These are phyloP conservation scores for Pandion haliaetus DNA, from an alignment of 2,113 vertebrate species.

Conservation along the genomic window DNA sequence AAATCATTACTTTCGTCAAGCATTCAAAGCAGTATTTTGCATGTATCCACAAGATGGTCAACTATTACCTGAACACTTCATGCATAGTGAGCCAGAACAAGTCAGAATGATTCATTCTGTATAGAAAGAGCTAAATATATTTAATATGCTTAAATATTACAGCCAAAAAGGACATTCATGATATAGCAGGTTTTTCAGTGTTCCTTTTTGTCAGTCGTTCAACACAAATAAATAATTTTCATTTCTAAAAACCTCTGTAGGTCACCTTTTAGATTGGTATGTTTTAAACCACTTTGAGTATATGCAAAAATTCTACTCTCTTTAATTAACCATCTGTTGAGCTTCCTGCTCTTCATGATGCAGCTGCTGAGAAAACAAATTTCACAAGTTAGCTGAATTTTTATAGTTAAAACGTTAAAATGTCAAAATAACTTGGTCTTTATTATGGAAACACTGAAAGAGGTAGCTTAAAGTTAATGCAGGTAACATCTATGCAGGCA, in stretches of 20 bases:
- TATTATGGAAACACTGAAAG: not conserved
- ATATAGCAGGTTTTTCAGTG: not conserved
- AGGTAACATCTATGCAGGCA: not conserved
- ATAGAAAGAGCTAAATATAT: not conserved
- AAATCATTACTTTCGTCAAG: not conserved
- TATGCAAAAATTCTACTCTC: not conserved
- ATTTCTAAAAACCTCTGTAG: not conserved
- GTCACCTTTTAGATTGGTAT: not conserved
- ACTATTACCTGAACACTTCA: not conserved
- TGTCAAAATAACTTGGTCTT: not conserved
- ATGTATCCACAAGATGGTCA: not conserved
- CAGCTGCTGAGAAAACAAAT: not conserved
- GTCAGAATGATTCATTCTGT: not conserved
- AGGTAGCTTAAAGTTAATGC: not conserved
- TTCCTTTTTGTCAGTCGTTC: not conserved
- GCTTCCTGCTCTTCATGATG: not conserved
- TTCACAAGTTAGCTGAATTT: not conserved
- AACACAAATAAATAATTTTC: not conserved
- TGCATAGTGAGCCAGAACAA: not conserved
- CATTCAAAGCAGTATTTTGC: not conserved
- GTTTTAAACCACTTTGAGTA: not conserved
- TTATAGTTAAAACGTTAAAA: not conserved
- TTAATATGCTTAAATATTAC: not conserved
- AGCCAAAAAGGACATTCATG: not conserved
- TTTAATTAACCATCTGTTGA: constrained; percentile 19